Conservation (phyloP, 2,113 vertebrate genomes). For the Hipposideros armiger region DNA sequence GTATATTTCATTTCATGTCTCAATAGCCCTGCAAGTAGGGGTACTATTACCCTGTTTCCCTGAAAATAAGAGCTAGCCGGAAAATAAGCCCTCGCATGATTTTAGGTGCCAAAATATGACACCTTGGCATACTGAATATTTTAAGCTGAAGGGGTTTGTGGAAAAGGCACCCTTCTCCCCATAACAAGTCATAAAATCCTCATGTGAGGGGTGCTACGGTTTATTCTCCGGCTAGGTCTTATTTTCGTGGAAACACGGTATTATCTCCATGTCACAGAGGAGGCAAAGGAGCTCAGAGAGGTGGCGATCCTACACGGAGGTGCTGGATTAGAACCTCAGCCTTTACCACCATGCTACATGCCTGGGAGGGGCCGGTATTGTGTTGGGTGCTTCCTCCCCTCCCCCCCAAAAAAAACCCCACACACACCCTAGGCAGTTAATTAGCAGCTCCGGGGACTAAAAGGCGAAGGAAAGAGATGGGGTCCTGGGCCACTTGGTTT, state of each 20-base stretch:
- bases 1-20: slow-evolving; percentile 14
- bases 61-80: too few species aligned
- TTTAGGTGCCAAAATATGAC: too few species aligned
- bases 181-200: too few species aligned
- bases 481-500: not conserved
- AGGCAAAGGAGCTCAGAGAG: slow-evolving; percentile 19
- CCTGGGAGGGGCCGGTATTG: not conserved
- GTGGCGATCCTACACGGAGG: not conserved
- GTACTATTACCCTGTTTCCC: not conserved
- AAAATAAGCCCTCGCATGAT: too few species aligned
- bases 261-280: not conserved
- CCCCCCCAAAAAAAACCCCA: too few species aligned
- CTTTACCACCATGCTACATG: not conserved
- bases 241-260: too few species aligned
- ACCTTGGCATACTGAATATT: too few species aligned
- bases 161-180: too few species aligned
- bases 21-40: not conserved
- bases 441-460: not conserved
- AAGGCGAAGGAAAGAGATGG: not conserved
- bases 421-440: not conserved
- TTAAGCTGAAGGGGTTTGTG: too few species aligned
- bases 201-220: too few species aligned
- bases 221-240: too few species aligned
- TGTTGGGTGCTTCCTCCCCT: not conserved
- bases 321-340: not conserved